A percentile compares a stretch with the other conserved stretches of the same genome.
These are phyloP conservation scores for Drosophila erecta DNA, from an alignment of 1,140 invertebrate species.

Conservation along the genomic window DNA sequence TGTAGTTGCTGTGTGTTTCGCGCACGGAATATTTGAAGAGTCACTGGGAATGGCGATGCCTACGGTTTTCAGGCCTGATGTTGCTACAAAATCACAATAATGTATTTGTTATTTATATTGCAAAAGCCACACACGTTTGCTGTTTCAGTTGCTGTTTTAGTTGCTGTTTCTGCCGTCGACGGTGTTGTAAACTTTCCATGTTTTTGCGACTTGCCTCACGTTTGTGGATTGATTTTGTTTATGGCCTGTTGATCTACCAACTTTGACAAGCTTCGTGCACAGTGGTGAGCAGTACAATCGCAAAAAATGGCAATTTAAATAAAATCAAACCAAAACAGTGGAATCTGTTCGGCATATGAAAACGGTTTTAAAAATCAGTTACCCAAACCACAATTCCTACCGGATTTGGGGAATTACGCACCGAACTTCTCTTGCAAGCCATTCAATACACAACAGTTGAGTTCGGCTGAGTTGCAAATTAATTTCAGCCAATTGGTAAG, in stretches of 20 bases:
- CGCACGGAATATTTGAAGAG: conserved; percentile 75
- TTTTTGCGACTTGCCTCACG: conserved; percentile 50
- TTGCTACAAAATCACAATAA: conserved; percentile 24
- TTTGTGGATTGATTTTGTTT: conserved; percentile 47
- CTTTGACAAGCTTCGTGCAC: conserved; percentile 16
- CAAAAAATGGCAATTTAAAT: not conserved
- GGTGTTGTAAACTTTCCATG: conserved; percentile 70
- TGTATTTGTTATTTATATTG: conserved; percentile 69
- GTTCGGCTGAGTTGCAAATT: conserved; percentile 55
- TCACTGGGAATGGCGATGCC: conserved; percentile 31
- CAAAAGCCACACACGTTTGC: conserved; percentile 43
- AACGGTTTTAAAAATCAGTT: not conserved
- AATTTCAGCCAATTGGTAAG: conserved; percentile 55
- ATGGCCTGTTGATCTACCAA: conserved; percentile 38
- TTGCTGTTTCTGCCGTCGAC: conserved; percentile 15
- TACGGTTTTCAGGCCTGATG: conserved; percentile 31
- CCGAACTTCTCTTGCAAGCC: not conserved
- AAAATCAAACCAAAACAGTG: not conserved
- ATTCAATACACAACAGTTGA: conserved; percentile 33
- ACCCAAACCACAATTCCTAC: conserved; percentile 2
- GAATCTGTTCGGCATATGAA: not conserved
- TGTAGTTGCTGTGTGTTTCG: conserved; percentile 49
- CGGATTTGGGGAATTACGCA: conserved; percentile 23
- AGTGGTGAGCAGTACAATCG: conserved; percentile 1
- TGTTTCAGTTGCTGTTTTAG: conserved; percentile 24